Conservation (phyloP, 2,797 vertebrate genomes). For the Lagodon rhomboides region DNA sequence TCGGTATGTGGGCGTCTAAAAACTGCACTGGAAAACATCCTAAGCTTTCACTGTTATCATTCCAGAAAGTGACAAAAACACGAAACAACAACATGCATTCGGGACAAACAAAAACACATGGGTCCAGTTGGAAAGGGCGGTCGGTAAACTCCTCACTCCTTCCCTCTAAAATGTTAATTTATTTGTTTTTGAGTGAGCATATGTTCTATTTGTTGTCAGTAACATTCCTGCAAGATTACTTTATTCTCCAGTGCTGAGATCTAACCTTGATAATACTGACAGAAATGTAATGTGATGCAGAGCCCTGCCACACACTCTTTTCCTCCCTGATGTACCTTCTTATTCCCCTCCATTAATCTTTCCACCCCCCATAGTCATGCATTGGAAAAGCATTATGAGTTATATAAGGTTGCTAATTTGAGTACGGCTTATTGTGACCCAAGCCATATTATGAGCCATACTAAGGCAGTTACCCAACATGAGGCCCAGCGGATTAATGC, state of each 20-base stretch:
- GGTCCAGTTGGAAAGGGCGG: conserved; percentile 61
- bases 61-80: conserved; percentile 82
- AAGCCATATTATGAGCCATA: conserved; percentile 49
- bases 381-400: conserved; percentile 49
- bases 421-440: conserved; percentile 56
- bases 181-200: not conserved
- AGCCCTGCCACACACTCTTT: not conserved
- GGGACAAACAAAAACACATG: conserved; percentile 73
- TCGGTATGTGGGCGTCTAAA: conserved; percentile 60
- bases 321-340: conserved; percentile 9
- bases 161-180: not conserved
- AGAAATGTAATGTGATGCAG: not conserved
- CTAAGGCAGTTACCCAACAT: conserved; percentile 47
- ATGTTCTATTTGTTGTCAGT: not conserved
- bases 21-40: conserved; percentile 64
- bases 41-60: conserved; percentile 74
- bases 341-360: conserved; percentile 24
- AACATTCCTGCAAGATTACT: not conserved
- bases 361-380: not conserved
- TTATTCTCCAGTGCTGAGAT: not conserved
- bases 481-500: conserved; percentile 32
- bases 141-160: conserved; percentile 37
- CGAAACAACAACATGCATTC: conserved; percentile 69
- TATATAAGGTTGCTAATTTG: conserved; percentile 60
- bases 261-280: not conserved